Evolutionary conservation across 2,797 vertebrate genomes (phyloP), one percentile per base, ranked within the genome.

Genomic region (Eulemur albifrons): DNA sequence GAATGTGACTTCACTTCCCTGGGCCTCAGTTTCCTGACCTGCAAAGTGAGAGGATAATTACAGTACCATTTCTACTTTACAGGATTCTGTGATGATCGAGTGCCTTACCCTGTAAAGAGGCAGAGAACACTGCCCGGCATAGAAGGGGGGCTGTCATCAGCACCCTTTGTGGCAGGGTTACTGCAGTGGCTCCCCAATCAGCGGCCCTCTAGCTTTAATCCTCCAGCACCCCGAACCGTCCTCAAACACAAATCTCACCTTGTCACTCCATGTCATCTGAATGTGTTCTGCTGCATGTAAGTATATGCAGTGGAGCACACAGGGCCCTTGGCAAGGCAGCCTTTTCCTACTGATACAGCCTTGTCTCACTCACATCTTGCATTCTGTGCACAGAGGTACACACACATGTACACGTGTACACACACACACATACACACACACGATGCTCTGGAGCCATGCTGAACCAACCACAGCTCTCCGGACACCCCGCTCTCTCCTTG

Each of bases 21-120:
- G 6, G 50, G 82, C 70, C 75, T 92, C 89, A 48, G 57, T 59
- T 59, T 54, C 81, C 70, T 86, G 80, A 59, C 21, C 54, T 92
- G 18, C 21, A 11, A 59, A 65, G 43, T 67, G 63, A 10, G 43
- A 50, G 21, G 17, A 23, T 50, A 69, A 73, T 0, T 23, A 27
- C 8, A 30, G 35, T 21, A 32, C 32, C 10, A 21, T 25, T 25
- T 23, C 40, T 7, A 11, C 52, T 30, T 35, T 20, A 32, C 0
- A 69, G 72, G 45, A 57, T 10, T 27, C 38, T 11, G 6, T 0
- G 30, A 40, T 59, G 73, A 69, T 27, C 15, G 52, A n/a, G 45
- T 13, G 30, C 43, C 35, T 27, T 21, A 25, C 25, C 73, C 73
- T 40, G 18, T 15, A 43, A 59, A 81, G 61, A 30, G 59, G 72